Evolutionary conservation across 2,113 vertebrate species (phyloP).

Genomic region (Hyaena hyaena): DNA sequence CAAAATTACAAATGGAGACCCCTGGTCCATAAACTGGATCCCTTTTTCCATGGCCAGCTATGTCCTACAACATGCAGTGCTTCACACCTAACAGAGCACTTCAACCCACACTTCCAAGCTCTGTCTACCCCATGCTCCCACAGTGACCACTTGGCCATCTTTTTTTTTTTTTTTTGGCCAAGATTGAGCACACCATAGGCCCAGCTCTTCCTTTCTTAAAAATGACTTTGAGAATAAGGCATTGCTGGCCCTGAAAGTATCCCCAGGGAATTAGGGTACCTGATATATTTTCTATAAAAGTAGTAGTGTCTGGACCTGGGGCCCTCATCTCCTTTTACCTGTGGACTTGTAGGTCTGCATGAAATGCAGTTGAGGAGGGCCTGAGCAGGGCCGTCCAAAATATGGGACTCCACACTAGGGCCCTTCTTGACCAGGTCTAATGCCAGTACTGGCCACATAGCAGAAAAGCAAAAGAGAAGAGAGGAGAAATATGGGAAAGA

Average conservation of each 20-base stretch:
- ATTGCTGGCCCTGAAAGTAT: not conserved
- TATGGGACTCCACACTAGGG: not conserved
- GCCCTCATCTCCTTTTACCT: not conserved
- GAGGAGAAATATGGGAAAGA: not conserved
- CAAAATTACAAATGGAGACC: not conserved
- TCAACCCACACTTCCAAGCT: not conserved
- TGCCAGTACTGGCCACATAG: not conserved
- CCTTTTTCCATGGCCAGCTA: not conserved
- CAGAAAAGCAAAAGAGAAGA: slow-evolving; percentile 13
- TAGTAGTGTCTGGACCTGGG: not conserved
- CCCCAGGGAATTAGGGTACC: not conserved
- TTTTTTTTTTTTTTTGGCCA: not conserved
- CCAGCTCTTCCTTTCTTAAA: not conserved
- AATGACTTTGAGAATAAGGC: not conserved
- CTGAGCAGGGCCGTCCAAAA: not conserved
- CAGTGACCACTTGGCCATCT: not conserved
- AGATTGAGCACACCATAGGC: not conserved
- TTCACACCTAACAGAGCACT: not conserved
- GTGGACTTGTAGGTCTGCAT: not conserved
- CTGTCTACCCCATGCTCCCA: not conserved
- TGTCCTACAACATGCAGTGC: not conserved
- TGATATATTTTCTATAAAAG: not conserved
- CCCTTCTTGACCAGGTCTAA: not conserved
- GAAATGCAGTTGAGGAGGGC: not conserved
- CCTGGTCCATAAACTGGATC: not conserved